These are phyloP conservation scores for Pangasianodon gigas DNA, from an alignment of 2,113 vertebrate genomes.

Conservation along the genomic window DNA sequence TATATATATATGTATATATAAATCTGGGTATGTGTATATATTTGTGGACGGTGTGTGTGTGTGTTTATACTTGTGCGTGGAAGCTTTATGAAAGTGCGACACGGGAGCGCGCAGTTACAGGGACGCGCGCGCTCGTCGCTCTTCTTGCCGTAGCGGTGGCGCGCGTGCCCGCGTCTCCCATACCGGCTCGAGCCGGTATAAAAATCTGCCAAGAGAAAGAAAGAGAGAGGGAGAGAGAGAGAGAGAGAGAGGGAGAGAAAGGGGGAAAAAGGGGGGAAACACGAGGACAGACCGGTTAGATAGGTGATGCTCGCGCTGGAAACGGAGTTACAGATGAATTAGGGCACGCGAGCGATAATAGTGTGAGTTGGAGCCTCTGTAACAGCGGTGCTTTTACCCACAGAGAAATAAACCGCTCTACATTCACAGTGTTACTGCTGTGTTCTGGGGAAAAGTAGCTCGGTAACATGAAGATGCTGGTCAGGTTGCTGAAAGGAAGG, in stretches of 20 bases:
- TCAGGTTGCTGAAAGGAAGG: neutral
- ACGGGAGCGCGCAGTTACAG: neutral
- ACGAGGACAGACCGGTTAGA: neutral
- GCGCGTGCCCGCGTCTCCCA: slow-evolving; percentile 50
- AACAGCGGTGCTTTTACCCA: neutral
- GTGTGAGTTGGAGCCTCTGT: neutral
- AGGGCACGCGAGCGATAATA: neutral
- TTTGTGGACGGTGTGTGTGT: too few relatives aligned
- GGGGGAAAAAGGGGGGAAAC: neutral
- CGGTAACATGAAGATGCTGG: neutral
- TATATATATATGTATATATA: too few relatives aligned
- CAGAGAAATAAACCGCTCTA: neutral
- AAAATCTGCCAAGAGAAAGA: slow-evolving; percentile 41
- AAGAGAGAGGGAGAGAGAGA: neutral
- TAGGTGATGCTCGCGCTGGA: neutral
- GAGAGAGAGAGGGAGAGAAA: neutral
- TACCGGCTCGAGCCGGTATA: slow-evolving; percentile 75
- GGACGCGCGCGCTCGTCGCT: neutral
- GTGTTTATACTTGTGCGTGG: neutral
- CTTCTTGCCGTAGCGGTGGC: neutral
- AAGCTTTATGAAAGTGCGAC: neutral
- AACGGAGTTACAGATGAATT: neutral
- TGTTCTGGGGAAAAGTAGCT: neutral
- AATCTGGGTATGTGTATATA: neutral
- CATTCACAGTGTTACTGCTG: neutral